These are phyloP conservation scores for Lasioglossum figueresi DNA, from an alignment of 2,888 invertebrate genomes.

Conservation along the genomic window DNA sequence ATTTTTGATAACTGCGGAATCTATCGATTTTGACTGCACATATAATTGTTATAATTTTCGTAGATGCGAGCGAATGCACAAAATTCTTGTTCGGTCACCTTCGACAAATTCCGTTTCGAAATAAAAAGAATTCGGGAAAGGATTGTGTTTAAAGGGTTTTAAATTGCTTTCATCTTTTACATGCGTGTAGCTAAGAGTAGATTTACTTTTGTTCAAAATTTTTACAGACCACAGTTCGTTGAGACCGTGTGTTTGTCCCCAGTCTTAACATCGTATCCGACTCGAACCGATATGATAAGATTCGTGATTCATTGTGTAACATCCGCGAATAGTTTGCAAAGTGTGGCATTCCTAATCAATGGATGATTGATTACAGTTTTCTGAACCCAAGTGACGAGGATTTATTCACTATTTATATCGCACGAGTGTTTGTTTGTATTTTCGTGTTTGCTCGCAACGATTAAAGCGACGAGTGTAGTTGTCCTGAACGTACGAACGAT, in stretches of 20 bases:
- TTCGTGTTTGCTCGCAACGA: constrained; percentile 17
- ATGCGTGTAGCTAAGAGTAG: too few relatives aligned
- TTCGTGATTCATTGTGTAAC: not conserved
- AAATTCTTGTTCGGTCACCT: too few relatives aligned
- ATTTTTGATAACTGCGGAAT: too few relatives aligned
- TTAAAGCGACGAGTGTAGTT: constrained; percentile 7
- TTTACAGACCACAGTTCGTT: too few relatives aligned
- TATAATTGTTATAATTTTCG: too few relatives aligned
- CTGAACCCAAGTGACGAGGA: not conserved
- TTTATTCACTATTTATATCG: not conserved
- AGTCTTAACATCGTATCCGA: not conserved
- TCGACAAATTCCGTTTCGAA: too few relatives aligned
- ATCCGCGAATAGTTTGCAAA: not conserved
- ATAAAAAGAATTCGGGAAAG: too few relatives aligned
- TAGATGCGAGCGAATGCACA: too few relatives aligned
- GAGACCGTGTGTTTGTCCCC: not conserved
- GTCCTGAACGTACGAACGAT: not conserved
- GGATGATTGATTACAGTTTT: not conserved
- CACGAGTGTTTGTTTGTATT: not conserved
- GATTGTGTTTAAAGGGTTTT: too few relatives aligned
- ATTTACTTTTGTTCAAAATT: too few relatives aligned
- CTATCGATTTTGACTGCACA: too few relatives aligned
- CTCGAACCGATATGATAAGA: not conserved
- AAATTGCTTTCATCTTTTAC: too few relatives aligned
- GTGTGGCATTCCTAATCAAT: not conserved